Evolutionary conservation across 2,797 vertebrate species (phyloP).

Genomic region (Phalanger gymnotis): DNA sequence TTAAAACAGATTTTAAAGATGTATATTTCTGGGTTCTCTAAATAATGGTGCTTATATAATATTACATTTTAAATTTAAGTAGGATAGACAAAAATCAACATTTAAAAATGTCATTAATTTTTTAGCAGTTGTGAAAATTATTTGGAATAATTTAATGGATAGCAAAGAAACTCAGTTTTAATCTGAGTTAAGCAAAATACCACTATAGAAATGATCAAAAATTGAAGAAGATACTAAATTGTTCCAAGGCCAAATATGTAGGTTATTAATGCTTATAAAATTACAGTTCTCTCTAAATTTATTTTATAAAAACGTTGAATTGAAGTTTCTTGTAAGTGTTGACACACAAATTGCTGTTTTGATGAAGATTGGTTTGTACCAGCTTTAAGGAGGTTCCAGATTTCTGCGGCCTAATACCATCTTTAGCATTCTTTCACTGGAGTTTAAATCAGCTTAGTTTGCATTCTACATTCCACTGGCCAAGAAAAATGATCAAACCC

Average conservation of each 20-base stretch:
- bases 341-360: not conserved
- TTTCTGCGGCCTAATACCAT: conserved; percentile 85
- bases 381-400: conserved; percentile 87
- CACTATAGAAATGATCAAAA: conserved; percentile 40
- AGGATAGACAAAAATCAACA: not conserved
- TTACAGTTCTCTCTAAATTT: not conserved
- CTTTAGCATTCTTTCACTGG: conserved; percentile 77
- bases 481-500: conserved; percentile 85
- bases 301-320: not conserved
- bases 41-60: not conserved
- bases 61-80: not conserved
- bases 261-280: not conserved
- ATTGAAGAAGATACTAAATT: not conserved
- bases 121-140: not conserved
- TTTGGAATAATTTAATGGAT: not conserved
- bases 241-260: not conserved
- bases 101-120: not conserved
- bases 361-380: conserved; percentile 11
- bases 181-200: not conserved
- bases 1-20: not conserved
- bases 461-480: conserved; percentile 86
- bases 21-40: not conserved
- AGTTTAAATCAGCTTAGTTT: conserved; percentile 82
- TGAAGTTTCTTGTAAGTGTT: not conserved
- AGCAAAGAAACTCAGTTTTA: not conserved